A percentile compares a stretch with the other conserved stretches of the same genome.
phyloP scores from a whole-genome alignment of 2,797 vertebrate species.

The Amblyopsis hoosieri region DNA sequence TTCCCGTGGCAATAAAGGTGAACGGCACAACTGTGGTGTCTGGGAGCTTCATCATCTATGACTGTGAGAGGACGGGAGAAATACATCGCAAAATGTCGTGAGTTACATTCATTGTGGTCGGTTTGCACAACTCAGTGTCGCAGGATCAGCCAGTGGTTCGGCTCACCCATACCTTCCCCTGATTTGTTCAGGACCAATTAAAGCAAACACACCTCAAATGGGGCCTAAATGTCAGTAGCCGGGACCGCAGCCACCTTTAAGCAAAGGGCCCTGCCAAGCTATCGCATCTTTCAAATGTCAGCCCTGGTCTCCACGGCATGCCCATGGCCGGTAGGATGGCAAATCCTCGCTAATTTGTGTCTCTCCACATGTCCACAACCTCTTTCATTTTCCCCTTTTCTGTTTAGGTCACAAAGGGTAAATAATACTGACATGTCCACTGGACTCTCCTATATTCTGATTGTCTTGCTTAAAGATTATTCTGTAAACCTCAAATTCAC shows the following conservation, averaged over 20 bases:
- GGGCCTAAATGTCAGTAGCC: conserved; percentile 32
- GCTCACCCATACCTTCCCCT: conserved; percentile 17
- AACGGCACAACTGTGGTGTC: conserved; percentile 85
- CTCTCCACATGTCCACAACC: conserved; percentile 22
- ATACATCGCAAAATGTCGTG: conserved; percentile 87
- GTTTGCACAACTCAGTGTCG: no score
- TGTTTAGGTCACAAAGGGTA: conserved; percentile 50
- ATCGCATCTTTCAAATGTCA: conserved; percentile 37
- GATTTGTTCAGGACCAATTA: conserved; percentile 15
- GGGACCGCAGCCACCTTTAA: conserved; percentile 14
- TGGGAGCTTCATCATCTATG: conserved; percentile 91
- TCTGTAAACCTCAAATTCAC: conserved; percentile 55
- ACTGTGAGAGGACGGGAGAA: conserved; percentile 86
- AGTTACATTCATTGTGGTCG: conserved; percentile 64
- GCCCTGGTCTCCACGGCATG: conserved; percentile 24
- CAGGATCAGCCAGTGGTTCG: no score
- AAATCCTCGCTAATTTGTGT: conserved; percentile 23
- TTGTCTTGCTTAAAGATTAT: conserved; percentile 58
- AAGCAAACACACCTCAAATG: conserved; percentile 32
- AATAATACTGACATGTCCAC: conserved; percentile 39
- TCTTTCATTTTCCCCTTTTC: conserved; percentile 27
- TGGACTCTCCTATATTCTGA: conserved; percentile 52
- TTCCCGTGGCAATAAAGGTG: conserved; percentile 87
- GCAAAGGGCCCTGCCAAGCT: conserved; percentile 18
- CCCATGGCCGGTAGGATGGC: conserved; percentile 33